phyloP scores from a whole-genome alignment of 2,888 invertebrate species.

The Standfussiana lucernea region DNA sequence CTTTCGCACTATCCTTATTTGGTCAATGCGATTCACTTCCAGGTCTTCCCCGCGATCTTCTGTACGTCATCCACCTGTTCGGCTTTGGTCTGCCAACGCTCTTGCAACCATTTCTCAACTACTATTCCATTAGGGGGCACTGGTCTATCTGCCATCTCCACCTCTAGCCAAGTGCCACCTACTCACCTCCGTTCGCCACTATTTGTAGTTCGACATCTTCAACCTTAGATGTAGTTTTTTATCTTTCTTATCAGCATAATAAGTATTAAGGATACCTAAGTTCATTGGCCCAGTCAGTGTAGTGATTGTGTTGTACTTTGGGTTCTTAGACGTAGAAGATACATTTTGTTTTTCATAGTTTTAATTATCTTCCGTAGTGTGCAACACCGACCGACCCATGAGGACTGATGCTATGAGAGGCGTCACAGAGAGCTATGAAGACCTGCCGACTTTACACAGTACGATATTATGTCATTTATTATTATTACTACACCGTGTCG shows the following conservation, averaged over 20 bases:
- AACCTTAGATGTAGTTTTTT: neutral
- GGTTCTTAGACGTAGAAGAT: neutral
- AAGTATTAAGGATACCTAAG: neutral
- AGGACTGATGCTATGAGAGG: constrained; percentile 62
- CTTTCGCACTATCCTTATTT: neutral
- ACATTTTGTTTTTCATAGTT: neutral
- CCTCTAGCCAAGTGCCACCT: neutral
- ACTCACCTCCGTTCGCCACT: neutral
- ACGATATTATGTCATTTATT: constrained; percentile 8
- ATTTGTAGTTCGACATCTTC: neutral
- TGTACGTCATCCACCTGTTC: neutral
- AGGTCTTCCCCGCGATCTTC: neutral
- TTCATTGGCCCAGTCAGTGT: neutral
- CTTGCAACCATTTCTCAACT: too few species aligned
- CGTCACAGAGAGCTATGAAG: constrained; percentile 78
- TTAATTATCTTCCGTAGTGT: constrained; percentile 11
- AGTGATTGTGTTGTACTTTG: neutral
- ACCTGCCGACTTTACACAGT: constrained; percentile 49
- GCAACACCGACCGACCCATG: neutral
- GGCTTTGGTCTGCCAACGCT: neutral
- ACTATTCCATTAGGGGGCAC: neutral
- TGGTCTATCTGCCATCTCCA: neutral
- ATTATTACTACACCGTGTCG: neutral
- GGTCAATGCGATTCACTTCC: neutral
- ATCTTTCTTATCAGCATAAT: neutral